Base-by-base conservation (phyloP, 2,113 vertebrate species). In the Platycercus adscitus region DNA sequence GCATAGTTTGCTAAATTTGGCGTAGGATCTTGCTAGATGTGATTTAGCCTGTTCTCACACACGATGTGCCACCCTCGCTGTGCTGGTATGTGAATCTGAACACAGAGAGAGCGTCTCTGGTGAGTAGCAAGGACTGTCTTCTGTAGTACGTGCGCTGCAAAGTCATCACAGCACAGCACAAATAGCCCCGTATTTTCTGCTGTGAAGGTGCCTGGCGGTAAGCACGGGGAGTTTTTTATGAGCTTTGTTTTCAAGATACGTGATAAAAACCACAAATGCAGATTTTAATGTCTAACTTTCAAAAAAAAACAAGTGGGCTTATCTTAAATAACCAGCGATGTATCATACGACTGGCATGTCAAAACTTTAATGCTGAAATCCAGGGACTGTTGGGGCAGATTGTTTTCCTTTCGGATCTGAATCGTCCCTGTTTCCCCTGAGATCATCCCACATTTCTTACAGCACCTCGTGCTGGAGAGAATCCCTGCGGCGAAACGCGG, bases 11-110 rank as follows among this genome's bases (percentile, higher is more conserved):
- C 76, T 47, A 3, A 35, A 56, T 58, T 15, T 11, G 19, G 72
- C 1, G 18, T 9, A 28, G 91, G 23, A 65, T 2, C 37, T 50
- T 1, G 2, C 56, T 72, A 1, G 7, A 5, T 44, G 81, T 23
- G 90, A 2, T 35, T 29, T 9, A 15, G 82, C 55, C 68, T 50
- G 63, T 25, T 47, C 10, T 61, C 14, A 18, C 87, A 43, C 69
- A 2, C 0, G 0, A 8, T 9, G 20, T 28, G 65, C 50, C 52
- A 21, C 49, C 50, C 84, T 61, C 9, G 1, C 5, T 0, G 26
- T 1, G 81, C 46, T 33, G 33, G 11, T 21, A 29, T 7, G 8
- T n/a, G 88, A 26, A 5, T 9, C 63, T 25, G 58, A 73, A 13
- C 52, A 3, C 56, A 19, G 68, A 6, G 68, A 1, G 64, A 5